phyloP scores from a whole-genome alignment of 2,113 vertebrate genomes.

The Caloenas nicobarica region DNA sequence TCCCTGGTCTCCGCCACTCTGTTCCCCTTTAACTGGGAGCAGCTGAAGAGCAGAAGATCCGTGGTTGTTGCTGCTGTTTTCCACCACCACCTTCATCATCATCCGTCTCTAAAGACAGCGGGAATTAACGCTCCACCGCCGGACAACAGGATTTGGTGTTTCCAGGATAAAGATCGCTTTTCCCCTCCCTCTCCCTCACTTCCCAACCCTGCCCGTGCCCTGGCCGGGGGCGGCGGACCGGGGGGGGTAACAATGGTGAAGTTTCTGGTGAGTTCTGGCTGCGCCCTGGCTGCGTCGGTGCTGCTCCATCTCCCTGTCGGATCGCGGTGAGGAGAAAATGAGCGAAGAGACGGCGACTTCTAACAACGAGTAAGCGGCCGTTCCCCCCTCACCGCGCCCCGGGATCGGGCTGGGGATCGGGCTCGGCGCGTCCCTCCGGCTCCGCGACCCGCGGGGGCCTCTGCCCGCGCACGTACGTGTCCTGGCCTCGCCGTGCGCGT shows the following conservation, averaged over 20 bases:
- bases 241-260: conserved; percentile 77
- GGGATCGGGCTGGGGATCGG: no score
- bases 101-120: background rate
- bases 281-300: conserved; percentile 84
- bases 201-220: conserved; percentile 31
- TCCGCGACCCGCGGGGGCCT: background rate
- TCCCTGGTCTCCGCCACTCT: background rate
- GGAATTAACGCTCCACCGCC: background rate
- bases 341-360: conserved; percentile 98
- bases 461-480: background rate
- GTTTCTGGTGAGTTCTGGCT: conserved; percentile 75
- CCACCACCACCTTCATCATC: background rate
- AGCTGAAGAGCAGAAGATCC: background rate
- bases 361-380: conserved; percentile 94
- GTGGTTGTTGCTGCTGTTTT: background rate
- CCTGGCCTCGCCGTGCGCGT: background rate
- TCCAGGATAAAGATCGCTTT: conserved; percentile 20
- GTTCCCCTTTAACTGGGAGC: conserved; percentile 4
- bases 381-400: background rate
- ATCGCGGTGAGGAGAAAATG: conserved; percentile 97
- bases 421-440: background rate
- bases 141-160: conserved; percentile 11
- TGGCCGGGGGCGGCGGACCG: conserved; percentile 56
- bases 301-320: conserved; percentile 83
- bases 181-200: background rate